A percentile compares a stretch with the other conserved stretches of the same genome.
phyloP scores from a whole-genome alignment of 2,888 invertebrate species.

The Catocala nupta region DNA sequence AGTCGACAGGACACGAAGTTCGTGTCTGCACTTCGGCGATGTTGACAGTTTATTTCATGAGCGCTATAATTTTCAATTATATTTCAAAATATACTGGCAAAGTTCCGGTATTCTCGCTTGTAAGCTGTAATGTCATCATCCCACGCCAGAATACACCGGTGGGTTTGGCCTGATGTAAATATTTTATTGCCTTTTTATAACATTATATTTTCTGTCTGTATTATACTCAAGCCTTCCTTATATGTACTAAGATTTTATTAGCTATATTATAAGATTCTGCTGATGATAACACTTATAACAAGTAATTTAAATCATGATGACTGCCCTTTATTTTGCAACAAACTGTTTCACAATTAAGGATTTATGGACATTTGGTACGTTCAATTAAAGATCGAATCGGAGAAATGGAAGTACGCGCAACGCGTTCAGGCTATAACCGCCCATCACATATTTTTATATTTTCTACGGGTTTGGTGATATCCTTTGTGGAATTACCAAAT shows the following conservation, averaged over 20 bases:
- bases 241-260: conserved; percentile 22
- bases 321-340: neutral
- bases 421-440: too few species aligned
- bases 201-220: conserved; percentile 32
- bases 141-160: conserved; percentile 58
- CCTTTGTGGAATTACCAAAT: too few species aligned
- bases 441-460: too few species aligned
- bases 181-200: conserved; percentile 51
- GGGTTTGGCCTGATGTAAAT: conserved; percentile 52
- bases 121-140: conserved; percentile 62
- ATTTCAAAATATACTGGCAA: conserved; percentile 63
- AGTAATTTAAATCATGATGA: conserved; percentile 1
- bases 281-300: neutral
- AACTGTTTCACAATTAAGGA: neutral
- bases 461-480: too few species aligned
- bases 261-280: conserved; percentile 3
- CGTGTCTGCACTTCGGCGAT: conserved; percentile 66
- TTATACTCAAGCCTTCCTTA: conserved; percentile 26
- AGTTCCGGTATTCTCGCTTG: conserved; percentile 57
- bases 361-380: neutral
- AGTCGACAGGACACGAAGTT: conserved; percentile 72
- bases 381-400: too few species aligned
- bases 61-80: conserved; percentile 76
- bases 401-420: too few species aligned
- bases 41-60: conserved; percentile 72